Conservation (phyloP, 2,113 vertebrate species). For the Pitta sordida region DNA sequence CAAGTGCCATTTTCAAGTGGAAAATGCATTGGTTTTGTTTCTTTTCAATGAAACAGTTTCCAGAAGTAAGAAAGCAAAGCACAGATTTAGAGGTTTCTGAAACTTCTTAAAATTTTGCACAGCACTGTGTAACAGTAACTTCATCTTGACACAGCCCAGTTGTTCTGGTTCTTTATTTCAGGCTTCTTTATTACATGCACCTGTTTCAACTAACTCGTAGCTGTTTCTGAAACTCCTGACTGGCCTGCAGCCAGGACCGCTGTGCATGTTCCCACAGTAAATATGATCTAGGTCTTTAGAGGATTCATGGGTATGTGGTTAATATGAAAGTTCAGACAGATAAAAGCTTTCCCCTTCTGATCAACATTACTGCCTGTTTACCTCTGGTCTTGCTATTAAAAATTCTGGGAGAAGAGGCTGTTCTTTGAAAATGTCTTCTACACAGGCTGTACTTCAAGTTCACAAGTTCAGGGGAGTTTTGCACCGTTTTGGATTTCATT, state of each 20-base stretch:
- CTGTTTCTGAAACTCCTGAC: conserved; percentile 57
- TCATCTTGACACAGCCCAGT: conserved; percentile 62
- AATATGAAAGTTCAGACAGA: conserved; percentile 56
- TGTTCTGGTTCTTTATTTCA: conserved; percentile 67
- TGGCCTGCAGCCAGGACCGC: conserved; percentile 44
- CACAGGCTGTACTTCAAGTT: background rate
- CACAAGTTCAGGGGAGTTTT: conserved; percentile 45
- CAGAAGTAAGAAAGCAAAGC: background rate
- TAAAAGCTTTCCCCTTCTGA: conserved; percentile 32
- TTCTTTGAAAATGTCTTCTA: background rate
- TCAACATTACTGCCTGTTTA: background rate
- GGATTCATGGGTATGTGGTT: conserved; percentile 10
- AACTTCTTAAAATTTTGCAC: conserved; percentile 37
- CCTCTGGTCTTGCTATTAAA: background rate
- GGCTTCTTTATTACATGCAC: conserved; percentile 71
- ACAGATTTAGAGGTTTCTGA: conserved; percentile 1
- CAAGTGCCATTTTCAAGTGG: background rate
- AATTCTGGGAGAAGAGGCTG: background rate
- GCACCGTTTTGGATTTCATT: conserved; percentile 48
- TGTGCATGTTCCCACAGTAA: conserved; percentile 58
- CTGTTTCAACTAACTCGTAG: conserved; percentile 62
- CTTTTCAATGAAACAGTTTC: background rate
- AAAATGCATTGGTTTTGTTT: background rate
- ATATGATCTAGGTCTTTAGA: conserved; percentile 46
- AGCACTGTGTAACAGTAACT: conserved; percentile 42